phyloP scores from a whole-genome alignment of 37 sponge, comb jelly and placozoan species.

The Sycon ciliatum region DNA sequence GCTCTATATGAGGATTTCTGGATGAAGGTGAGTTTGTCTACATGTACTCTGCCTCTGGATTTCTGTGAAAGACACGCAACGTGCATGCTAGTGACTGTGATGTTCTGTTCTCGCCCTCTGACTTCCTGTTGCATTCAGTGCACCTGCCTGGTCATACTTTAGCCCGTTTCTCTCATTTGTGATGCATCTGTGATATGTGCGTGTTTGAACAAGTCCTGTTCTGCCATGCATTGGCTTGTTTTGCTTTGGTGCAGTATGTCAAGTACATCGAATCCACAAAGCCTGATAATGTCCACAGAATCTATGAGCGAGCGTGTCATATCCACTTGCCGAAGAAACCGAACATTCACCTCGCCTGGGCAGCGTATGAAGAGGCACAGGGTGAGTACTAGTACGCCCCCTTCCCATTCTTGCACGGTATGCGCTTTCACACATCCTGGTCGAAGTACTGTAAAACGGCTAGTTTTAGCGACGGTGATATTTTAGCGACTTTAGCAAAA shows the following conservation, averaged over 20 bases:
- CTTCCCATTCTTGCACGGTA: no score
- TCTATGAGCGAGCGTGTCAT: constrained; percentile 58
- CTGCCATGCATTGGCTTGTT: background rate
- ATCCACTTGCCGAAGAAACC: constrained; percentile 57
- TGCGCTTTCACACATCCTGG: no score
- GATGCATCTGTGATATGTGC: no score
- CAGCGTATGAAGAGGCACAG: constrained; percentile 53
- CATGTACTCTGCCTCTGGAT: no score
- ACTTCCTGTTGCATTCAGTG: no score
- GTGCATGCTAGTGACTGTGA: background rate
- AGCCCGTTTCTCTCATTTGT: no score
- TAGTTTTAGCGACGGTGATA: no score
- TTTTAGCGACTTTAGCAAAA: background rate
- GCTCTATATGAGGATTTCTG: constrained; percentile 86
- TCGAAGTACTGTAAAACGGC: no score
- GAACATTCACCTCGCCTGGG: constrained; percentile 61
- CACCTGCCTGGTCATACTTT: no score
- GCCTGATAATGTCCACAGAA: constrained; percentile 20
- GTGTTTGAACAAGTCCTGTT: no score
- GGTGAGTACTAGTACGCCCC: constrained; percentile 23
- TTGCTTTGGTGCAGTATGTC: constrained; percentile 44
- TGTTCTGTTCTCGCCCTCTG: no score
- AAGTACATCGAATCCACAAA: constrained; percentile 37
- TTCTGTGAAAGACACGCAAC: no score
- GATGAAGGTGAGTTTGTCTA: constrained; percentile 55